Percentiles rank a stretch among this genome's conserved stretches.
phyloP scores from a whole-genome alignment of 2,888 invertebrate species.

The Chloroclysta siterata region DNA sequence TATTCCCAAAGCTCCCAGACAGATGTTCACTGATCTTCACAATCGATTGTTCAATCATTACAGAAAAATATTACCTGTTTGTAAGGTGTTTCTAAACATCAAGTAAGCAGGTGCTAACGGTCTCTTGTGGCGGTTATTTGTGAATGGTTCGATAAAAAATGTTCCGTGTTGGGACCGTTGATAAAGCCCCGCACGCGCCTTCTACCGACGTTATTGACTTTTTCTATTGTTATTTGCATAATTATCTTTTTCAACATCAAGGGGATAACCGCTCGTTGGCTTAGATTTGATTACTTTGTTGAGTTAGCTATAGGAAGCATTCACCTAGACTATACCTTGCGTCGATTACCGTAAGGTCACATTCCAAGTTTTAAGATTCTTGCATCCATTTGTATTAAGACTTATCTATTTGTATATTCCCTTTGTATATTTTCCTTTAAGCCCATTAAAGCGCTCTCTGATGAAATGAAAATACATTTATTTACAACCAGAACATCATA shows the following conservation, averaged over 20 bases:
- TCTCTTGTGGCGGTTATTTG: constrained; percentile 73
- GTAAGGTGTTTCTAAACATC: constrained; percentile 41
- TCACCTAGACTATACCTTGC: not conserved
- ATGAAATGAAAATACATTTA: no score
- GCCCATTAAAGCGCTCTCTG: no score
- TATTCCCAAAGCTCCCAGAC: constrained; percentile 20
- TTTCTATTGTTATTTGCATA: constrained; percentile 47
- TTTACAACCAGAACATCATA: no score
- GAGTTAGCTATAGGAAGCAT: not conserved
- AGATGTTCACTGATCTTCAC: constrained; percentile 16
- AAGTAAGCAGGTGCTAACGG: constrained; percentile 78
- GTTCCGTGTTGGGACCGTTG: constrained; percentile 62
- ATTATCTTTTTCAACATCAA: constrained; percentile 27
- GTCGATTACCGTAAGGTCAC: not conserved
- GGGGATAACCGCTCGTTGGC: constrained; percentile 11
- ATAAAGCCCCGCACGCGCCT: constrained; percentile 61
- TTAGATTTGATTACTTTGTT: constrained; percentile 3
- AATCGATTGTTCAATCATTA: constrained; percentile 15
- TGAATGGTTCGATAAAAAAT: constrained; percentile 75
- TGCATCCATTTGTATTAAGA: no score
- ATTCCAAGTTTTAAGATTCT: not conserved
- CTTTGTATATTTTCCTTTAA: not conserved
- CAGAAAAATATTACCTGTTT: constrained; percentile 31
- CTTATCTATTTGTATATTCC: not conserved
- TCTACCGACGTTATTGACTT: constrained; percentile 50